A percentile compares a stretch with the other conserved stretches of the same genome.
Evolutionary conservation across 2,888 invertebrate genomes (phyloP).

Genomic region (Acrobasis suavella): DNA sequence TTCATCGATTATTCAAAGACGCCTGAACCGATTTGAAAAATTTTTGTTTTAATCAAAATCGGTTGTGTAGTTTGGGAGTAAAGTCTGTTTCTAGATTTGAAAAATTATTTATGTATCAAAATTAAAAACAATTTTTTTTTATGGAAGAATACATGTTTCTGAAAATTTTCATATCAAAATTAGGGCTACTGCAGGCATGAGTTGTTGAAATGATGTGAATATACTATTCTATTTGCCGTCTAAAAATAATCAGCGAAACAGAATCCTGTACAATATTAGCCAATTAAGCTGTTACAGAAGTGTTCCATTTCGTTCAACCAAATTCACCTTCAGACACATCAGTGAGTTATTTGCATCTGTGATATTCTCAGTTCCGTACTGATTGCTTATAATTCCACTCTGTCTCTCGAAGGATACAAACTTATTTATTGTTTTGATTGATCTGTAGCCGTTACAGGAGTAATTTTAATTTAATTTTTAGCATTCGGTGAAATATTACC

Average conservation of each 20-base stretch:
- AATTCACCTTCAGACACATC: constrained; percentile 35
- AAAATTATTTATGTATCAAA: no score
- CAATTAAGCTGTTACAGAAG: constrained; percentile 18
- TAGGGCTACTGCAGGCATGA: no score
- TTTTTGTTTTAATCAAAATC: no score
- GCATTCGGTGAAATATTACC: constrained; percentile 46
- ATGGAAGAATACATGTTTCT: no score
- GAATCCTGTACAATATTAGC: constrained; percentile 21
- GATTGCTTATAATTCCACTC: constrained; percentile 66
- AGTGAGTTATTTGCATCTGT: constrained; percentile 71
- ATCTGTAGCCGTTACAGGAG: constrained; percentile 44
- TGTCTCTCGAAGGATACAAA: constrained; percentile 30
- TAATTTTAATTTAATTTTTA: constrained; percentile 39
- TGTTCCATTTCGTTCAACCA: constrained; percentile 14
- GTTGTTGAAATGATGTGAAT: no score
- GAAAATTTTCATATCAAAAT: no score
- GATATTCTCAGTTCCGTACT: constrained; percentile 75
- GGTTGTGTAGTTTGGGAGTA: no score
- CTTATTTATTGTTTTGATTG: constrained; percentile 41
- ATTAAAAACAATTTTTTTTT: no score
- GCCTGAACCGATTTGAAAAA: no score
- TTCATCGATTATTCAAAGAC: no score
- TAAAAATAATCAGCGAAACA: not conserved
- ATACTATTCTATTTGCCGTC: not conserved
- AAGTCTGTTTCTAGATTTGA: no score